Evolutionary conservation across 2,888 invertebrate species (phyloP).

Genomic region (Labia minor): DNA sequence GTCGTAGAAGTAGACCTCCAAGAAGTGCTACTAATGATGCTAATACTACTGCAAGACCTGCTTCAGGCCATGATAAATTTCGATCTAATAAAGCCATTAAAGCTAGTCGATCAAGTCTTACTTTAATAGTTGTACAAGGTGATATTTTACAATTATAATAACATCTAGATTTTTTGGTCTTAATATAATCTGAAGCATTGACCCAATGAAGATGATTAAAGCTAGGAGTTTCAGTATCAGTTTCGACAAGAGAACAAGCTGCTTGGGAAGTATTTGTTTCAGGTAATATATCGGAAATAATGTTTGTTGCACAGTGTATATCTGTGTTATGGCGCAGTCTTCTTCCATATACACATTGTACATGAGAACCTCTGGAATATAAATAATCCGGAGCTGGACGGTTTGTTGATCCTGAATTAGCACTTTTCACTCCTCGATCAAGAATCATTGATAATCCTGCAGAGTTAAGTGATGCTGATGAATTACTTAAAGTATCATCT

Average conservation of each 20-base stretch:
- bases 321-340: background rate
- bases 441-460: background rate
- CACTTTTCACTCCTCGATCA: background rate
- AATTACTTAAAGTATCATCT: background rate
- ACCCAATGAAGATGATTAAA: conserved; percentile 7
- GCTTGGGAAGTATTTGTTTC: conserved; percentile 5
- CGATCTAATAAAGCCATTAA: conserved; percentile 86
- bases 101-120: conserved; percentile 85
- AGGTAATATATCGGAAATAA: background rate
- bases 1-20: conserved; percentile 70
- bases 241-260: background rate
- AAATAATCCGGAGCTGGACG: background rate
- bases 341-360: background rate
- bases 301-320: background rate
- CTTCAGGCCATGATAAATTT: conserved; percentile 73
- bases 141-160: conserved; percentile 67
- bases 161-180: conserved; percentile 37
- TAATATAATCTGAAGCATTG: conserved; percentile 13
- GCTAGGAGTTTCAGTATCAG: conserved; percentile 9
- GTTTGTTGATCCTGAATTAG: background rate
- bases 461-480: background rate
- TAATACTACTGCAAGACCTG: conserved; percentile 67
- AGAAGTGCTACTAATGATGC: conserved; percentile 76
- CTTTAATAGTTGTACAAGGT: conserved; percentile 51
- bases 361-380: background rate